Base-by-base conservation (phyloP, 2,888 invertebrate genomes). In the Epistrophella euchroma region DNA sequence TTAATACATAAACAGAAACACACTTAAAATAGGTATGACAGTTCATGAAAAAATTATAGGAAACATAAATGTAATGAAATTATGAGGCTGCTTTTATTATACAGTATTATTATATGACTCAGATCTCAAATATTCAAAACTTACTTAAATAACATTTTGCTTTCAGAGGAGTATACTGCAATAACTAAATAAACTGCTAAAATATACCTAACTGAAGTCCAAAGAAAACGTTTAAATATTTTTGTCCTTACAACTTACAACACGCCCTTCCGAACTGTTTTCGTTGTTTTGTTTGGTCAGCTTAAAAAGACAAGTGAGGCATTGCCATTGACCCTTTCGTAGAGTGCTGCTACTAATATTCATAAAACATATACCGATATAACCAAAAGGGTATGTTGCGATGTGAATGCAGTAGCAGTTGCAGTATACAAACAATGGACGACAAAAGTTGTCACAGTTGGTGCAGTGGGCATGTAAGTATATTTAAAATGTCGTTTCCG, bases 401-500 rank as follows among this genome's bases (percentile, higher is more conserved):
- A 43, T 11, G 6, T 28, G 6, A n/a, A n/a, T n/a, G n/a, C n/a
- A n/a, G n/a, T n/a, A n/a, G n/a, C 22, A 17, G n/a, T 22, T 15
- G 7, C 9, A 22, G 28, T 15, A n/a, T 6, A 4, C 32, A 22
- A 15, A 22, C 7, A 22, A 22, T 19, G 58, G 17, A 58, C 37
- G 15, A 15, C 13, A 58, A 37, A 60, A 52, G 43, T 75, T 80
- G 80, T 76, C 66, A 80, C 84, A 80, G 84, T 80, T 84, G 80
- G 40, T 79, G 81, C 71, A 81, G 37, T 19, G 45, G 47, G 47
- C 60, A 73, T 62, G 64, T 47, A 40, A 32, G 6, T 60, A 37
- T 45, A 81, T 76, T 70, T 74, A 40, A 81, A 86, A 82, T 64
- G 77, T 56, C 43, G 73, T 70, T 86, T 86, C 85, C 85, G 85